Conservation (phyloP, 2,888 invertebrate genomes). For the Gnatocerus cornutus region DNA sequence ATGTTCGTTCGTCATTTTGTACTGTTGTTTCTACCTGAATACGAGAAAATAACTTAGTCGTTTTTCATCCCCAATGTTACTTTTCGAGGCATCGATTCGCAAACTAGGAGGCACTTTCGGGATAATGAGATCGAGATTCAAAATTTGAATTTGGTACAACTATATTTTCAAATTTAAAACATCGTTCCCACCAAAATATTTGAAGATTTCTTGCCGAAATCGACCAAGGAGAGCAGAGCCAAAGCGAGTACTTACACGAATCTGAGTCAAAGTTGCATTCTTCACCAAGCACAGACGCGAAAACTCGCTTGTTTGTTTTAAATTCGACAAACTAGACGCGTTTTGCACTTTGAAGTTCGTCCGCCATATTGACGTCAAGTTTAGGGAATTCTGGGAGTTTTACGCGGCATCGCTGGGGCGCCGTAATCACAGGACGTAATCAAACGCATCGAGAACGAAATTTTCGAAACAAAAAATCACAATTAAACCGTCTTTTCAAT, state of each 20-base stretch:
- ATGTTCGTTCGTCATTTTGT: constrained; percentile 66
- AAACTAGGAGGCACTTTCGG: neutral
- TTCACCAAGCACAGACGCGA: constrained; percentile 42
- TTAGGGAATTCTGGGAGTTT: constrained; percentile 47
- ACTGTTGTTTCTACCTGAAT: constrained; percentile 73
- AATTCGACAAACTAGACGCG: constrained; percentile 45
- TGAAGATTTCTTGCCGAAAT: constrained; percentile 16
- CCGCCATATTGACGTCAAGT: constrained; percentile 83
- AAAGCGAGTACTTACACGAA: constrained; percentile 44
- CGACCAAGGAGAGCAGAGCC: neutral
- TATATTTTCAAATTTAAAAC: constrained; percentile 70
- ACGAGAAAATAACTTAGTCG: constrained; percentile 29
- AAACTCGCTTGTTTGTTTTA: constrained; percentile 62
- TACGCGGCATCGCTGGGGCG: constrained; percentile 40
- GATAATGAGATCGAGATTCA: constrained; percentile 34
- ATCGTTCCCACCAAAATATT: constrained; percentile 58
- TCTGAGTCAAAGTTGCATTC: constrained; percentile 48
- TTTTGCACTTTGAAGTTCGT: constrained; percentile 82
- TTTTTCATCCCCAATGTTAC: too few relatives aligned
- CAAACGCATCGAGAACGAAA: neutral
- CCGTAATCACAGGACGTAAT: constrained; percentile 30
- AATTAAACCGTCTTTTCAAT: neutral
- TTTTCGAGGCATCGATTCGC: neutral
- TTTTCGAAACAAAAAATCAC: neutral
- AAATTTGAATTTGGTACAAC: constrained; percentile 69